phyloP scores from a whole-genome alignment of 2,888 invertebrate genomes.

The Gari tellinella region DNA sequence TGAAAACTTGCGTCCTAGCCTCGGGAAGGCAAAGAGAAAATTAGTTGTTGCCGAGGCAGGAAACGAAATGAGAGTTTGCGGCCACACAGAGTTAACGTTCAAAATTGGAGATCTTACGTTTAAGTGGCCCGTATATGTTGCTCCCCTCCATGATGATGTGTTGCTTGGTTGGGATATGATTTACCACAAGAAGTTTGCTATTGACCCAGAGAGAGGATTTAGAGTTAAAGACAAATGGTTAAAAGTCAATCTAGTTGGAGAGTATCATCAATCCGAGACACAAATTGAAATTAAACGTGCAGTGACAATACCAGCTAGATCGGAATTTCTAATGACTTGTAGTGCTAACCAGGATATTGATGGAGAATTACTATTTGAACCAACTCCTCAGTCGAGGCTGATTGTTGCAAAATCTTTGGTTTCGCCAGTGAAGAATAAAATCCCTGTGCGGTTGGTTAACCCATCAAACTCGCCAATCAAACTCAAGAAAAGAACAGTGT shows the following conservation, averaged over 20 bases:
- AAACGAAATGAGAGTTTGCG: constrained; percentile 18
- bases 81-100: constrained; percentile 6
- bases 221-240: constrained; percentile 26
- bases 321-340: constrained; percentile 15
- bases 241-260: constrained; percentile 2
- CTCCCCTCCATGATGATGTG: constrained; percentile 31
- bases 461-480: background rate
- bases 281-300: constrained; percentile 6
- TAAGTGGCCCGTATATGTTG: constrained; percentile 36
- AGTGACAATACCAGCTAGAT: constrained; percentile 21
- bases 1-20: background rate
- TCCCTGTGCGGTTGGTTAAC: constrained; percentile 29
- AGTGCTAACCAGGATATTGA: background rate
- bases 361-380: background rate
- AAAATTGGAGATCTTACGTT: constrained; percentile 19
- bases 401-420: constrained; percentile 8
- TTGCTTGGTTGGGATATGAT: constrained; percentile 36
- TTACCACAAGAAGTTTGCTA: constrained; percentile 18
- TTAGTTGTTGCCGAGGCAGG: constrained; percentile 32
- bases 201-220: constrained; percentile 30
- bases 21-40: constrained; percentile 10
- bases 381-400: background rate
- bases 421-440: background rate
- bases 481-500: constrained; percentile 1
- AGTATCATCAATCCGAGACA: background rate